Evolutionary conservation across 2,888 invertebrate species (phyloP).

Genomic region (Mesorhabditis spiculigera): DNA sequence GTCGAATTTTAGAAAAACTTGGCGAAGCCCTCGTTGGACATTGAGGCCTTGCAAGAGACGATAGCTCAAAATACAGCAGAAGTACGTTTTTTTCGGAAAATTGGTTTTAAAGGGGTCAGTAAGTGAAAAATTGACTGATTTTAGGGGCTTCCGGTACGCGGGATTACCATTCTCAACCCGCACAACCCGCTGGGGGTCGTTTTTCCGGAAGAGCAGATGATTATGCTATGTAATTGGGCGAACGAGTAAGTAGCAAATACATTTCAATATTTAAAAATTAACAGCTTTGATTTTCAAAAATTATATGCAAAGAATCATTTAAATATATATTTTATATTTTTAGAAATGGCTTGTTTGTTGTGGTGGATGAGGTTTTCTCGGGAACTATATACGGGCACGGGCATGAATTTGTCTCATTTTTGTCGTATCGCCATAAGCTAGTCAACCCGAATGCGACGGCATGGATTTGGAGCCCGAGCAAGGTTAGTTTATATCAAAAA

Average conservation of each 20-base stretch:
- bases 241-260: slow-evolving; percentile 28
- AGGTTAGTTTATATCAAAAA: slow-evolving; percentile 28
- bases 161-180: slow-evolving; percentile 54
- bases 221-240: slow-evolving; percentile 50
- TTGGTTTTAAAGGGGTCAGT: not conserved
- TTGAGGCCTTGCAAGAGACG: slow-evolving; percentile 23
- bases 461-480: slow-evolving; percentile 56
- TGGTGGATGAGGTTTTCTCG: slow-evolving; percentile 47
- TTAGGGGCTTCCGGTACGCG: slow-evolving; percentile 49
- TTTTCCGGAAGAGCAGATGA: slow-evolving; percentile 42
- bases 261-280: not conserved
- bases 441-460: slow-evolving; percentile 26
- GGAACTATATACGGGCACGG: slow-evolving; percentile 25
- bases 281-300: slow-evolving; percentile 1
- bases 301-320: slow-evolving; percentile 7
- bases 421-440: slow-evolving; percentile 33
- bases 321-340: slow-evolving; percentile 6
- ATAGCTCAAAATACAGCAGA: slow-evolving; percentile 8
- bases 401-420: slow-evolving; percentile 26
- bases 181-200: slow-evolving; percentile 56
- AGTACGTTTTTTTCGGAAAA: not conserved
- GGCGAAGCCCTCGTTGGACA: slow-evolving; percentile 21
- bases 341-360: slow-evolving; percentile 34
- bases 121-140: not conserved
- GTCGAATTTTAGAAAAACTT: slow-evolving; percentile 22